Conservation (phyloP, 2,797 vertebrate species). For the Xenentodon cancila region DNA sequence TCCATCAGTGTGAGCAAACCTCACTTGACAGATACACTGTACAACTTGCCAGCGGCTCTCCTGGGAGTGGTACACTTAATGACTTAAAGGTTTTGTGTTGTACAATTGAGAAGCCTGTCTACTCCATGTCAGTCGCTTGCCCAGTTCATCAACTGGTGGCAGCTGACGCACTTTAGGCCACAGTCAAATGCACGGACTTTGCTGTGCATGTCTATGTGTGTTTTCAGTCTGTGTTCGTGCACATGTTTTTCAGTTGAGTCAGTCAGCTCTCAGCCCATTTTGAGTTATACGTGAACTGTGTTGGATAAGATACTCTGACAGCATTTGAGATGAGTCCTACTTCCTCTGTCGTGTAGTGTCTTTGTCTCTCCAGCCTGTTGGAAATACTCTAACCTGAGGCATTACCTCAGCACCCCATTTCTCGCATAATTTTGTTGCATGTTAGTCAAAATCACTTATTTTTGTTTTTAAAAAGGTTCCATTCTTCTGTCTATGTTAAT, state of each 20-base stretch:
- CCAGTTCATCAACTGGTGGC: slow-evolving; percentile 27
- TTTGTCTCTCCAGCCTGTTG: slow-evolving; percentile 61
- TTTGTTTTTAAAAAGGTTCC: slow-evolving; percentile 21
- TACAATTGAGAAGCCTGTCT: slow-evolving; percentile 22
- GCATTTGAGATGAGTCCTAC: slow-evolving; percentile 30
- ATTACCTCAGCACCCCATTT: slow-evolving; percentile 38
- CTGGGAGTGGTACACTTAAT: slow-evolving; percentile 34
- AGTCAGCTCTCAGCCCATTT: slow-evolving; percentile 33
- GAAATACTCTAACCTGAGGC: slow-evolving; percentile 54
- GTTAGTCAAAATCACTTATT: slow-evolving; percentile 49
- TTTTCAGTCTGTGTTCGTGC: slow-evolving; percentile 1
- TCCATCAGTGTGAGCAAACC: no score
- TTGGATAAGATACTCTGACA: slow-evolving; percentile 39
- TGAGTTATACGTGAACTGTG: slow-evolving; percentile 29
- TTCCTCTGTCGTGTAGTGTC: slow-evolving; percentile 53
- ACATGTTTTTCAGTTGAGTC: slow-evolving; percentile 30
- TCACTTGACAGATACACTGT: no score
- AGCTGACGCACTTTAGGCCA: slow-evolving; percentile 8
- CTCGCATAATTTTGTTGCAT: slow-evolving; percentile 40
- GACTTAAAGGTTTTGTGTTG: slow-evolving; percentile 11
- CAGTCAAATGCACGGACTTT: slow-evolving; percentile 15
- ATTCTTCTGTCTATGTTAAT: slow-evolving; percentile 34
- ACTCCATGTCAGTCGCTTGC: slow-evolving; percentile 24
- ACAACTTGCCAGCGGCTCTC: slow-evolving; percentile 7
- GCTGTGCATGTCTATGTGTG: background rate